phyloP scores from a whole-genome alignment of 2,888 invertebrate genomes.

The Temnothorax rugatulus region DNA sequence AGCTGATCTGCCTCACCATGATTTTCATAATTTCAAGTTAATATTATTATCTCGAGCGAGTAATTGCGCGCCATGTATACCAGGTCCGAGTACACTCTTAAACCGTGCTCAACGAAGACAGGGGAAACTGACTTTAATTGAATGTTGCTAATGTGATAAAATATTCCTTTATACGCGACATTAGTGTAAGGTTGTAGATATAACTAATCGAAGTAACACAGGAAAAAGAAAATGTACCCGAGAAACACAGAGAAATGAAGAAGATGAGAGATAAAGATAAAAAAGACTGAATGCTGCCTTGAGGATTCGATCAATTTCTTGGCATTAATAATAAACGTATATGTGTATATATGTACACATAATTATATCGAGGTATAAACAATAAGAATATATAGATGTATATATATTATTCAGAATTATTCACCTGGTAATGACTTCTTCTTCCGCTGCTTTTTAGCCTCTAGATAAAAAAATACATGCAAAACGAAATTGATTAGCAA shows the following conservation, averaged over 20 bases:
- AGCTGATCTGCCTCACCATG: neutral
- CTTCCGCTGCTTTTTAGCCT: slow-evolving; percentile 98
- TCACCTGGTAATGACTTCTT: slow-evolving; percentile 97
- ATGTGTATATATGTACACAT: slow-evolving; percentile 50
- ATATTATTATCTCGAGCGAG: neutral
- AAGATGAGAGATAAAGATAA: slow-evolving; percentile 57
- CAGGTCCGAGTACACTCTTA: slow-evolving; percentile 32
- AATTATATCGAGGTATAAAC: slow-evolving; percentile 63
- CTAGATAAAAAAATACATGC: slow-evolving; percentile 88
- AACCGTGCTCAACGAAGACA: slow-evolving; percentile 10
- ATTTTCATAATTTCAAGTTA: slow-evolving; percentile 18
- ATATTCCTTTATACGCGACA: slow-evolving; percentile 7
- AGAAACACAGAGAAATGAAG: slow-evolving; percentile 59
- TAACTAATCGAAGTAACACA: slow-evolving; percentile 18
- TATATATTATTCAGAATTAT: slow-evolving; percentile 77
- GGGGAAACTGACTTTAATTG: neutral
- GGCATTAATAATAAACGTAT: slow-evolving; percentile 59
- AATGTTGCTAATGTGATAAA: slow-evolving; percentile 6
- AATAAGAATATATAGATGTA: slow-evolving; percentile 60
- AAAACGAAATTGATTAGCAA: slow-evolving; percentile 85
- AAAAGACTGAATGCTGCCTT: slow-evolving; percentile 50
- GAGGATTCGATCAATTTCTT: slow-evolving; percentile 45
- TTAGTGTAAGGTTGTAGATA: slow-evolving; percentile 6
- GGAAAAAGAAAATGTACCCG: slow-evolving; percentile 28
- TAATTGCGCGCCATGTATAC: neutral